These are phyloP conservation scores for Argyresthia goedartella DNA, from an alignment of 2,888 invertebrate genomes.

Conservation along the genomic window DNA sequence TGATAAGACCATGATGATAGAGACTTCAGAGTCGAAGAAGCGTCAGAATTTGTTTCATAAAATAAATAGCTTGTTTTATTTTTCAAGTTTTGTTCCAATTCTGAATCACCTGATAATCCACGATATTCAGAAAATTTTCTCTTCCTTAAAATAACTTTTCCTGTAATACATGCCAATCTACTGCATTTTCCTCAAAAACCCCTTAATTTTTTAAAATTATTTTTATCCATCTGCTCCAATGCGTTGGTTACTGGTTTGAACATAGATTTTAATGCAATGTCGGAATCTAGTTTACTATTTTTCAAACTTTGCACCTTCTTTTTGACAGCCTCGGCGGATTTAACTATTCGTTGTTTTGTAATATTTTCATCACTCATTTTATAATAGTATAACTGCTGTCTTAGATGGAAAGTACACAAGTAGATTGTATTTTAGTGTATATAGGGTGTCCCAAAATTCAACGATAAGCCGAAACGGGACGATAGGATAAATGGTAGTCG, in stretches of 20 bases:
- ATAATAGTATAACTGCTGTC: neutral
- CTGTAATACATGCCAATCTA: neutral
- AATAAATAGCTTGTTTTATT: neutral
- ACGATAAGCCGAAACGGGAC: too few species aligned
- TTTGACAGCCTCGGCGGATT: neutral
- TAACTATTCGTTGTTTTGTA: neutral
- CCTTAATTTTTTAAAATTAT: too few species aligned
- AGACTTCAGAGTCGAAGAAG: neutral
- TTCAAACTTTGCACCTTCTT: neutral
- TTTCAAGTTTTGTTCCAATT: neutral
- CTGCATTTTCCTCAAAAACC: too few species aligned
- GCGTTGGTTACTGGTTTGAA: conserved; percentile 2
- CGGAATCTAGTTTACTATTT: too few species aligned
- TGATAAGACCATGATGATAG: neutral
- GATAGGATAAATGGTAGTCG: too few species aligned
- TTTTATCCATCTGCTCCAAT: conserved; percentile 8
- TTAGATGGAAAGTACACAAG: too few species aligned
- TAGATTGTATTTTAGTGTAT: too few species aligned
- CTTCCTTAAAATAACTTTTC: neutral
- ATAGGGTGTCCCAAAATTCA: too few species aligned
- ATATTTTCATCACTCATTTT: neutral
- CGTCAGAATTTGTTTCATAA: neutral
- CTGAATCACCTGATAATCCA: neutral
- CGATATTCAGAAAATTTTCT: neutral
- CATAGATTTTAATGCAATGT: neutral